phyloP scores from a whole-genome alignment of 1,140 invertebrate species.

The Apis cerana region DNA sequence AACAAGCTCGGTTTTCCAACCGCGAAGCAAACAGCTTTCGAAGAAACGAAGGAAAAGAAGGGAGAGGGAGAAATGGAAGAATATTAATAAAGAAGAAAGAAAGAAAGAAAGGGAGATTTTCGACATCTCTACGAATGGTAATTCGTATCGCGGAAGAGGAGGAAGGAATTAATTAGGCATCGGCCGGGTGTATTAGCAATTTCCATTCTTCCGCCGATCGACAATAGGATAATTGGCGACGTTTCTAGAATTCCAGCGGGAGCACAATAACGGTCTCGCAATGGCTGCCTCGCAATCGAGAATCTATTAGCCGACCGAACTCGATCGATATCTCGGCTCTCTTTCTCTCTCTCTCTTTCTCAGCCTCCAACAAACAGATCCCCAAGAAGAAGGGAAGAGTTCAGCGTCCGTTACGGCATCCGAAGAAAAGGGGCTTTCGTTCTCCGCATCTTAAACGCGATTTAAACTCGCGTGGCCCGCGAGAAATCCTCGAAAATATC shows the following conservation, averaged over 20 bases:
- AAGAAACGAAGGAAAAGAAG: background rate
- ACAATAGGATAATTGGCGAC: slow-evolving; percentile 16
- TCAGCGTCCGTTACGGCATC: no score
- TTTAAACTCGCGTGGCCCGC: no score
- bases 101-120: background rate
- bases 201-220: background rate
- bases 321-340: slow-evolving; percentile 13
- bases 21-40: slow-evolving; percentile 16
- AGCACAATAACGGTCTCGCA: slow-evolving; percentile 21
- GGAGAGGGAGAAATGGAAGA: background rate
- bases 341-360: no score
- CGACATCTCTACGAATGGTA: slow-evolving; percentile 13
- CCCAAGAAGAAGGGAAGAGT: no score
- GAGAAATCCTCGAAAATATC: no score
- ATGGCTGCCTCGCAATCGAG: background rate
- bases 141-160: background rate
- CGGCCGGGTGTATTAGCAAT: background rate
- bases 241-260: slow-evolving; percentile 35
- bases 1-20: background rate
- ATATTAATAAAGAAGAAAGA: slow-evolving; percentile 35
- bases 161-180: slow-evolving; percentile 38
- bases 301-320: slow-evolving; percentile 37
- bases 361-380: no score
- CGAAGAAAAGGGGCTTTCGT: no score
- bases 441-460: background rate